These are phyloP conservation scores for Heliconius aoede DNA, from an alignment of 2,888 invertebrate species.

Conservation along the genomic window DNA sequence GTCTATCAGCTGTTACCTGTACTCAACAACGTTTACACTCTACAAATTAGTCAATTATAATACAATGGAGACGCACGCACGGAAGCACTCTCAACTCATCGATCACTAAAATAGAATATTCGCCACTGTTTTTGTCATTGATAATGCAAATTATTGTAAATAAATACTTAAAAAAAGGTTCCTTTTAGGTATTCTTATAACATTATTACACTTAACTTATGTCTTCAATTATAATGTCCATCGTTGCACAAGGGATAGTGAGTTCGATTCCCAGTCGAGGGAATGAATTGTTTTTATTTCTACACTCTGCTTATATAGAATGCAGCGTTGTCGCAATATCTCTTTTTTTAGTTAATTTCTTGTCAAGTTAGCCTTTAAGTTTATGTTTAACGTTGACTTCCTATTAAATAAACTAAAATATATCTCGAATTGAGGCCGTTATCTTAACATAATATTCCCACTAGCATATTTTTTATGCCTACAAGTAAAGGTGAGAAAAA, in stretches of 20 bases:
- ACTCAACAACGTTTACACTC: slow-evolving; percentile 7
- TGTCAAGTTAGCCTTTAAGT: no score
- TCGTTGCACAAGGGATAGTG: not conserved
- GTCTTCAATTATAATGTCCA: not conserved
- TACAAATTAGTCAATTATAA: slow-evolving; percentile 25
- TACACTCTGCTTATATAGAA: not conserved
- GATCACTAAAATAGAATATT: not conserved
- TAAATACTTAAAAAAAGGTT: not conserved
- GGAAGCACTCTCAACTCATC: slow-evolving; percentile 18
- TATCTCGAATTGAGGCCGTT: no score
- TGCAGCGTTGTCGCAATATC: slow-evolving; percentile 1
- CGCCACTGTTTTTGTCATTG: not conserved
- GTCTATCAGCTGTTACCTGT: slow-evolving; percentile 9
- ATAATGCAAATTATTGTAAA: not conserved
- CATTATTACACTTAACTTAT: not conserved
- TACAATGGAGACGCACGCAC: slow-evolving; percentile 29
- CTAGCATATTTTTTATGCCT: not conserved
- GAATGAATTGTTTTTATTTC: not conserved
- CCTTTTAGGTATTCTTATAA: not conserved
- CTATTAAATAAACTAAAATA: no score
- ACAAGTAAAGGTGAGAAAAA: not conserved
- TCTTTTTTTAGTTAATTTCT: no score
- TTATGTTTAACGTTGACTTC: no score
- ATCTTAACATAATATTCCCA: no score
- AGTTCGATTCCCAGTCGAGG: not conserved